phyloP scores from a whole-genome alignment of 2,797 vertebrate species.

The Schizothorax lantsangensis region DNA sequence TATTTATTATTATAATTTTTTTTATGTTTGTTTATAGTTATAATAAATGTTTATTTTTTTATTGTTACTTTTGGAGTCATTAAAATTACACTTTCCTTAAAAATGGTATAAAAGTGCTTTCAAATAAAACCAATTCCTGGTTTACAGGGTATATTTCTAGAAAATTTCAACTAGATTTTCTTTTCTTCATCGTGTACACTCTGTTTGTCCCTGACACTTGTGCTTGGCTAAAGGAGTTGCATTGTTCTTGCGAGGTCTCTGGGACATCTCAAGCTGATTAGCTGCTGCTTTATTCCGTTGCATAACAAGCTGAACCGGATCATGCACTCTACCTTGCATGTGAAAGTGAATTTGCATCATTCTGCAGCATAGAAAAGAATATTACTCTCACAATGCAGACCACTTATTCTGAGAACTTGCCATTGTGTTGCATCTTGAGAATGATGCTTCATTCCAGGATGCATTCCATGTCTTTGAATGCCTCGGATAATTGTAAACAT shows the following conservation, averaged over 20 bases:
- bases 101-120: background rate
- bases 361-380: constrained; percentile 13
- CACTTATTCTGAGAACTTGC: constrained; percentile 14
- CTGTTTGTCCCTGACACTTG: constrained; percentile 27
- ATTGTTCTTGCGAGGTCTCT: constrained; percentile 16
- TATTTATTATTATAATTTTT: too few species aligned
- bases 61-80: background rate
- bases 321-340: background rate
- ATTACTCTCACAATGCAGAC: constrained; percentile 33
- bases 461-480: constrained; percentile 15
- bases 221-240: constrained; percentile 12
- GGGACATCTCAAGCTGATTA: constrained; percentile 49
- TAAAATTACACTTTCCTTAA: background rate
- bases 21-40: too few species aligned
- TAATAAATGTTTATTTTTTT: too few species aligned
- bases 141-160: background rate
- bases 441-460: background rate
- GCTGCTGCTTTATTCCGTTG: constrained; percentile 42
- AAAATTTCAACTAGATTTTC: background rate
- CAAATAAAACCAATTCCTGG: background rate
- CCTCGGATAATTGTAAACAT: constrained; percentile 24
- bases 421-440: constrained; percentile 11
- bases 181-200: background rate
- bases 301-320: constrained; percentile 43
- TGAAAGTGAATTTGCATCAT: constrained; percentile 17